These are phyloP conservation scores for Notocelia uddmanniana DNA, from an alignment of 2,888 invertebrate species.

Conservation along the genomic window DNA sequence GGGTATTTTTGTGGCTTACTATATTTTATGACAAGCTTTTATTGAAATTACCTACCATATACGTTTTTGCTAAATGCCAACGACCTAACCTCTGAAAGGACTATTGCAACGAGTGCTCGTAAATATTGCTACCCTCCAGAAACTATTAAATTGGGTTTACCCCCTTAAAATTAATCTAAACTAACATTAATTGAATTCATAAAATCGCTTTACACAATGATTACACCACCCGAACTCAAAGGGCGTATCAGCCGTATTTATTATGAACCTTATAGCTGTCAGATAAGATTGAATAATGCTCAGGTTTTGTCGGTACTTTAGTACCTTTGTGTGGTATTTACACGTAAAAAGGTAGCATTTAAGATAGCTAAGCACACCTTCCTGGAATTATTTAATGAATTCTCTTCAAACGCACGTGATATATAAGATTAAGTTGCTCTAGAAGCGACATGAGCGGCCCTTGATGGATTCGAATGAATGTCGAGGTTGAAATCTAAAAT, in stretches of 20 bases:
- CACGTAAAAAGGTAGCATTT: conserved; percentile 26
- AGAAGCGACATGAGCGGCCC: conserved; percentile 1
- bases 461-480: too few relatives aligned
- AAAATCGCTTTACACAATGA: neutral
- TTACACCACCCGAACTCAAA: neutral
- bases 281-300: neutral
- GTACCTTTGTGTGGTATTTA: neutral
- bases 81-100: too few relatives aligned
- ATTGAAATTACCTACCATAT: too few relatives aligned
- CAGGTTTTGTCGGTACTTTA: neutral
- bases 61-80: too few relatives aligned
- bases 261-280: neutral
- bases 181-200: conserved; percentile 24
- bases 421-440: neutral
- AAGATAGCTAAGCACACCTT: conserved; percentile 28
- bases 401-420: conserved; percentile 48
- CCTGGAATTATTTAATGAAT: conserved; percentile 62
- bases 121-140: neutral
- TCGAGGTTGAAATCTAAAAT: too few relatives aligned
- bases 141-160: conserved; percentile 23
- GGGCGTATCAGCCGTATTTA: neutral
- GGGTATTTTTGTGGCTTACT: neutral
- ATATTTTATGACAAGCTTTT: neutral
- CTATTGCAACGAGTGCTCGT: neutral
- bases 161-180: conserved; percentile 15